These are phyloP conservation scores for Melipona beecheii DNA, from an alignment of 2,888 invertebrate species.

Conservation along the genomic window DNA sequence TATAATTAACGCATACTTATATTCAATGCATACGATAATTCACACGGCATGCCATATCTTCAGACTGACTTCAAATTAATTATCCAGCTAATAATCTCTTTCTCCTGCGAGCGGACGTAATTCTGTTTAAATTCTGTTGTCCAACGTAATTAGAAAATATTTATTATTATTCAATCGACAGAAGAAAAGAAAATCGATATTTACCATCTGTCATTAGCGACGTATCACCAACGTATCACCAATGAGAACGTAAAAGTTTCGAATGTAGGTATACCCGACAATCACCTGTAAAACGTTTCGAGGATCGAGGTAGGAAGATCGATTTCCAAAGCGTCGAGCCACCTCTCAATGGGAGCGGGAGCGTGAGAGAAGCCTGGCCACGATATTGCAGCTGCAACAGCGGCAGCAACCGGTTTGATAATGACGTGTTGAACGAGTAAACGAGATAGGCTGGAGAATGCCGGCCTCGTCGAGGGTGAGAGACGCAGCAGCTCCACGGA, in stretches of 20 bases:
- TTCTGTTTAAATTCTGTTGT: no score
- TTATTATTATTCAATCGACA: no score
- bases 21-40: no score
- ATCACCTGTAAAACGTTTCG: background rate
- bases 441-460: slow-evolving; percentile 57
- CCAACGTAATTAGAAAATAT: no score
- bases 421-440: slow-evolving; percentile 70
- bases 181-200: no score
- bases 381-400: slow-evolving; percentile 66
- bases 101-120: no score
- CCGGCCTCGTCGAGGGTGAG: background rate
- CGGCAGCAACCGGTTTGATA: slow-evolving; percentile 74
- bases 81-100: no score
- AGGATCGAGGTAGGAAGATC: slow-evolving; percentile 49
- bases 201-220: no score
- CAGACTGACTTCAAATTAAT: no score
- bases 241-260: background rate
- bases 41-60: no score
- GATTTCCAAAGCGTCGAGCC: slow-evolving; percentile 59
- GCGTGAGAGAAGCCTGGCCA: slow-evolving; percentile 64
- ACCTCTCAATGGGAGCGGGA: slow-evolving; percentile 63
- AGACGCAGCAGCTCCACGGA: slow-evolving; percentile 19
- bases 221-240: no score
- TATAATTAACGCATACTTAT: no score
- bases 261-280: background rate